Base-by-base conservation (phyloP, 2,888 invertebrate genomes). In the Epirrhoe alternata region DNA sequence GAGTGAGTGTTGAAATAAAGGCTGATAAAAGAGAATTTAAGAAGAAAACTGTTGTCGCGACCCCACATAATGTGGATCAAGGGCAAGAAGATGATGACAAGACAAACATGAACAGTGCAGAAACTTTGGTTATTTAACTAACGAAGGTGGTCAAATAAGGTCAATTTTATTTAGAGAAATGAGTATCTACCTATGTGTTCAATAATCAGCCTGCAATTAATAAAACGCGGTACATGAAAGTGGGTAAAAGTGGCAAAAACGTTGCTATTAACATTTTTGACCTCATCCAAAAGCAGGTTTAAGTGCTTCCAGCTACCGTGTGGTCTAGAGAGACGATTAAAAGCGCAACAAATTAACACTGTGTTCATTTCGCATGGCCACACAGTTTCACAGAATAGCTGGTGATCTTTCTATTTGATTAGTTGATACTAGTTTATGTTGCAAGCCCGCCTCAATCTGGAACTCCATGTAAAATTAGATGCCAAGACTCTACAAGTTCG, bases 251-350 rank as follows among this genome's bases (percentile, higher is more conserved):
- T 49, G 49, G 47, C 56, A 24, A 51, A 52, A 30, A 61, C 33
- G 49, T 57, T 42, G 61, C 61, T 58, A 66, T 54, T 58, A 53
- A 53, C 57, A 47, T 51, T 51, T 50, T 57, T 58, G 57, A 58
- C 49, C 57, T 65, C 56, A 63, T 57, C 57, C 30, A 63, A 69
- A 73, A 72, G 74, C 73, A 73, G 70, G 69, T 77, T 69, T 45
- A 47, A 63, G 51, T 52, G 38, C 59, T 60, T 59, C 55, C 51
- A 51, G 63, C 60, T 67, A 63, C 67, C 47, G 67, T 67, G 59
- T 63, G 67, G 63, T 67, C 63, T 63, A 67, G 60, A 62, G 54
- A 59, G 59, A 62, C 71, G 66, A 56, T 67, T 63, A 67, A 56
- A 61, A 66, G 66, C 52, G n/a, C 63, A 60, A 56, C 63, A 67